These are phyloP conservation scores for Drosophila insularis DNA, from an alignment of 1,140 invertebrate species.

Conservation along the genomic window DNA sequence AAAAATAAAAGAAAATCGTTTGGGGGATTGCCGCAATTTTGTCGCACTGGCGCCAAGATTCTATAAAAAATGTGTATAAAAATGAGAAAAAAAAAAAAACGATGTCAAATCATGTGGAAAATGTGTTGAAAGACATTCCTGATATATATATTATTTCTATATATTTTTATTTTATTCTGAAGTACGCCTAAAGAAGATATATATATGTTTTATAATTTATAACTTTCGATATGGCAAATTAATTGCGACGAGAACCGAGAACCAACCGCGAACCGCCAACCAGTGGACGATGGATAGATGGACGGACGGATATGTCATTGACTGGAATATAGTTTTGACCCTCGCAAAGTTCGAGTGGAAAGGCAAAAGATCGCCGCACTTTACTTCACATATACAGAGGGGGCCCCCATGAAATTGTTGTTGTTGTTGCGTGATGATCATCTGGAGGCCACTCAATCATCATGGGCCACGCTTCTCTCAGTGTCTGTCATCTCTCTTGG, in stretches of 20 bases:
- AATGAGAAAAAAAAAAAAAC: neutral
- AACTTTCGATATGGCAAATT: slow-evolving; percentile 66
- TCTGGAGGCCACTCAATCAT: slow-evolving; percentile 49
- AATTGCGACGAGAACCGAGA: slow-evolving; percentile 48
- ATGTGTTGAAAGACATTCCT: slow-evolving; percentile 65
- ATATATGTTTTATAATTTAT: slow-evolving; percentile 66
- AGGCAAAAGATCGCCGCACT: slow-evolving; percentile 71
- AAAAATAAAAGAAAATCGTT: slow-evolving; percentile 6
- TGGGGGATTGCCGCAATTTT: slow-evolving; percentile 60
- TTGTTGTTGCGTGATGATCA: slow-evolving; percentile 10
- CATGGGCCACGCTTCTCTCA: slow-evolving; percentile 55
- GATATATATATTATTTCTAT: slow-evolving; percentile 51
- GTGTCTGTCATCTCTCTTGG: slow-evolving; percentile 9
- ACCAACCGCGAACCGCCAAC: neutral
- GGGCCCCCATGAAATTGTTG: slow-evolving; percentile 15
- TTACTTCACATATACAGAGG: slow-evolving; percentile 19
- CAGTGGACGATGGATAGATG: neutral
- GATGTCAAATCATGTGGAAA: slow-evolving; percentile 57
- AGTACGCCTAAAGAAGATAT: slow-evolving; percentile 5
- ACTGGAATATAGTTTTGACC: slow-evolving; percentile 77
- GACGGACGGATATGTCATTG: slow-evolving; percentile 59
- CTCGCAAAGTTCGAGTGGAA: slow-evolving; percentile 71
- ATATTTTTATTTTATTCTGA: slow-evolving; percentile 52
- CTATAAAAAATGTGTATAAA: slow-evolving; percentile 36
- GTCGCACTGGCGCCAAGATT: slow-evolving; percentile 67